Conservation (phyloP, 2,113 vertebrate genomes). For the Thunnus thynnus region DNA sequence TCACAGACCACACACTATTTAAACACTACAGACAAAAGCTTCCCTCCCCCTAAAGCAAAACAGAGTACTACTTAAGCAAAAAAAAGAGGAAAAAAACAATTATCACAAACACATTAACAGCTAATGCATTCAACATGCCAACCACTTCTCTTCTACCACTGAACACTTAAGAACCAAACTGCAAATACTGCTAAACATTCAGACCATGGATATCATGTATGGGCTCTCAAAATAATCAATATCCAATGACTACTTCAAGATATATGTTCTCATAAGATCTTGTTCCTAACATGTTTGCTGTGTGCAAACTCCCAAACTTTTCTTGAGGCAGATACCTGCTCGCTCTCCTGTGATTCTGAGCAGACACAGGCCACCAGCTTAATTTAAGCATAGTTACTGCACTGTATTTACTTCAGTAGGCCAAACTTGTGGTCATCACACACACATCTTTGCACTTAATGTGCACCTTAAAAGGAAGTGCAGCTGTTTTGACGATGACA, state of each 20-base stretch:
- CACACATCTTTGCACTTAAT: no score
- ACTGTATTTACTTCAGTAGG: no score
- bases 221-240: neutral
- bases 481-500: no score
- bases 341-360: neutral
- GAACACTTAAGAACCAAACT: neutral
- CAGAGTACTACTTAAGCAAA: conserved; percentile 13
- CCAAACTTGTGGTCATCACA: no score
- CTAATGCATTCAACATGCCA: conserved; percentile 14
- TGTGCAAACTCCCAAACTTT: neutral
- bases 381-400: neutral
- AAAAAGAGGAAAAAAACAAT: neutral
- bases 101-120: conserved; percentile 26
- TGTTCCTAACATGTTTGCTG: neutral
- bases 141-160: neutral
- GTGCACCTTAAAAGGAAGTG: no score
- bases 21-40: neutral
- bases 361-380: neutral
- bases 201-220: no score
- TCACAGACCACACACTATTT: neutral
- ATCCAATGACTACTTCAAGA: neutral
- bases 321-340: neutral
- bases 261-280: neutral
- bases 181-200: neutral
- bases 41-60: neutral